phyloP scores from a whole-genome alignment of 2,113 vertebrate genomes.

The Oriolus oriolus region DNA sequence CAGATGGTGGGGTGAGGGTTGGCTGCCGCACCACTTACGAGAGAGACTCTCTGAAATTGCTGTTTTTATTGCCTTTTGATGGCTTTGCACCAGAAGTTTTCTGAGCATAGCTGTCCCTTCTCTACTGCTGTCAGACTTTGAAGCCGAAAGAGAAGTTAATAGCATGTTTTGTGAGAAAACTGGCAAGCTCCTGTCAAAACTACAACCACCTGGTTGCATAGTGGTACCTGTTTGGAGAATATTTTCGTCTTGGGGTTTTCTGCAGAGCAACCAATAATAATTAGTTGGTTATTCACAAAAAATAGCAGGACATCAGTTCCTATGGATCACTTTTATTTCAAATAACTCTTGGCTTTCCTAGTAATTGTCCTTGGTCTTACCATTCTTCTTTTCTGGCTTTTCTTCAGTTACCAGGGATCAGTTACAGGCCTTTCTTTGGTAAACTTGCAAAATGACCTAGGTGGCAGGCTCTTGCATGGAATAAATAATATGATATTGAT shows the following conservation, averaged over 20 bases:
- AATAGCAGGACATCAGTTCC: not conserved
- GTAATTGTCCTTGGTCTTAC: not conserved
- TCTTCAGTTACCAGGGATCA: not conserved
- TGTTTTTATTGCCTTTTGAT: not conserved
- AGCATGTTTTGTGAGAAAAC: not conserved
- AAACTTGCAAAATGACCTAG: not conserved
- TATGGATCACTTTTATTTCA: not conserved
- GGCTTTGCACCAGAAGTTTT: not conserved
- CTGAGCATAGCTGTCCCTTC: not conserved
- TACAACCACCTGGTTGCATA: not conserved
- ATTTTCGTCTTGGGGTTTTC: not conserved
- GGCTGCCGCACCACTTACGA: rapidly evolving
- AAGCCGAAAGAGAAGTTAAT: not conserved
- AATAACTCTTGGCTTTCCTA: not conserved
- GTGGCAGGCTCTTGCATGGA: not conserved
- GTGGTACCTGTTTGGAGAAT: not conserved
- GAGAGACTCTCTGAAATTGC: not conserved
- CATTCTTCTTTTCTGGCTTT: not conserved
- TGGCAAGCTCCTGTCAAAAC: not conserved
- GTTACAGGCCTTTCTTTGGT: not conserved
- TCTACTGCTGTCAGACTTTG: not conserved
- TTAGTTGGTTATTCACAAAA: not conserved
- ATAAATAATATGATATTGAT: not conserved
- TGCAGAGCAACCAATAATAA: not conserved
- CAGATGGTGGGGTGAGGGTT: not conserved